Evolutionary conservation across 1,140 invertebrate species (phyloP).

Genomic region (Formica exsecta): DNA sequence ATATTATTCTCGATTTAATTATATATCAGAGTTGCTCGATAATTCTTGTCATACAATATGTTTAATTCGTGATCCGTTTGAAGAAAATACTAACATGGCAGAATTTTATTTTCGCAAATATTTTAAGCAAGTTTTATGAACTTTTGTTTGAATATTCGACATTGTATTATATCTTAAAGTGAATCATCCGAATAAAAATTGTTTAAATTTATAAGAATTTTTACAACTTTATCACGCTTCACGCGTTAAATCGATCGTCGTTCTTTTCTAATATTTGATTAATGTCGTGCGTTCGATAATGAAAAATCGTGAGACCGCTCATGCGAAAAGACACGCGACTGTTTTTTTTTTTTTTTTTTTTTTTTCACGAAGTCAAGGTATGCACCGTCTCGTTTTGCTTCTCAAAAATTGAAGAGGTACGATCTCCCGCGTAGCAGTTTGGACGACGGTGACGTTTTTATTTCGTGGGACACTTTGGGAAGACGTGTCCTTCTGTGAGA

Average conservation of each 20-base stretch:
- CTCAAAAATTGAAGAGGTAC: conserved; percentile 56
- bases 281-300: conserved; percentile 24
- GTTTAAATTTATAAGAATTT: not conserved
- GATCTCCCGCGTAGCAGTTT: conserved; percentile 57
- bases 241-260: not conserved
- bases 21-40: not conserved
- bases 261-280: not conserved
- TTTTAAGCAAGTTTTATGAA: no score
- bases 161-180: not conserved
- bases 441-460: conserved; percentile 61
- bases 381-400: conserved; percentile 59
- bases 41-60: not conserved
- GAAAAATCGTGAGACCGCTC: conserved; percentile 34
- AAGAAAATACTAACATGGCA: not conserved
- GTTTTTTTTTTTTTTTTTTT: conserved; percentile 1
- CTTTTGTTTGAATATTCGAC: not conserved
- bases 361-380: conserved; percentile 38
- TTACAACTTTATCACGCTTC: not conserved
- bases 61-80: not conserved
- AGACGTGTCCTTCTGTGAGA: conserved; percentile 43
- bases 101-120: not conserved
- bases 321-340: conserved; percentile 23
- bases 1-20: not conserved
- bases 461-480: conserved; percentile 44
- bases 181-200: not conserved